Conservation (phyloP, 2,113 vertebrate species). For the Myanophis thanlyinensis region DNA sequence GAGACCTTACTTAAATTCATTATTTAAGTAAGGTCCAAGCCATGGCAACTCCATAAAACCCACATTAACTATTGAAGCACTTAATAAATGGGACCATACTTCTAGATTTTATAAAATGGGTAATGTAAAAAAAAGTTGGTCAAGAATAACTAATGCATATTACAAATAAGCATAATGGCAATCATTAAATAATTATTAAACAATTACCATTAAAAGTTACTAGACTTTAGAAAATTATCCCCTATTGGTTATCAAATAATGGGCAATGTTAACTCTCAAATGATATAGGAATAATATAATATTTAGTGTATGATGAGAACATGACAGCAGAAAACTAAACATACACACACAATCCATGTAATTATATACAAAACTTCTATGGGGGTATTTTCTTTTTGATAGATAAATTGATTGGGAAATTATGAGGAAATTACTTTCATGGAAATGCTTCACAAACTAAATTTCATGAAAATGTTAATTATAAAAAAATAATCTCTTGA, state of each 20-base stretch:
- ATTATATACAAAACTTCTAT: neutral
- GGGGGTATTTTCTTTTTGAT: neutral
- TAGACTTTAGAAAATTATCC: neutral
- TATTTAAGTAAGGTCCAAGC: neutral
- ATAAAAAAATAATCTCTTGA: neutral
- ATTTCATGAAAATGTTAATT: neutral
- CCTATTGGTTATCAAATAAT: neutral
- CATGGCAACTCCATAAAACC: neutral
- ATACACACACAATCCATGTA: neutral
- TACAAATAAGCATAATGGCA: neutral
- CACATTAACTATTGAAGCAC: neutral
- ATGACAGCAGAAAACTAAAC: neutral
- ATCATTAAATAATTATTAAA: neutral
- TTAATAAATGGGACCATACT: neutral
- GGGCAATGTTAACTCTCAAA: neutral
- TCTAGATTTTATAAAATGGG: neutral
- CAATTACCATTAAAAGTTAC: neutral
- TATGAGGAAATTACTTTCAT: neutral
- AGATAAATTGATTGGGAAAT: neutral
- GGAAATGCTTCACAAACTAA: neutral
- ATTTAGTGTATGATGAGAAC: neutral
- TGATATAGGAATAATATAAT: neutral
- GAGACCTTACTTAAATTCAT: neutral
- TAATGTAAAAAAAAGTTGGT: too few species aligned
- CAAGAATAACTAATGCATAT: neutral